Evolutionary conservation across 2,888 invertebrate genomes (phyloP).

Genomic region (Deilephila elpenor): DNA sequence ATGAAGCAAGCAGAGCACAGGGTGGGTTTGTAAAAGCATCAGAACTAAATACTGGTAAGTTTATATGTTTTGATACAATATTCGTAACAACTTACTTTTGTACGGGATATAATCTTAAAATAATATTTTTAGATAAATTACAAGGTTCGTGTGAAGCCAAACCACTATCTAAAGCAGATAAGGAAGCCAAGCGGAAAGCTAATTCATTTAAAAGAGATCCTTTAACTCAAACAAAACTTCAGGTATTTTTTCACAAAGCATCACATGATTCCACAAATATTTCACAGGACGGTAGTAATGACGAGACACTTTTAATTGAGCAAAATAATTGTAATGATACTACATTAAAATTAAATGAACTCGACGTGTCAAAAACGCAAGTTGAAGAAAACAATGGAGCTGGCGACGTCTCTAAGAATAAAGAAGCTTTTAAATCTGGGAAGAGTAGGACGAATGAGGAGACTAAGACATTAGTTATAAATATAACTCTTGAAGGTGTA

Average conservation of each 20-base stretch:
- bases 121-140: conserved; percentile 17
- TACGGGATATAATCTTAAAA: not conserved
- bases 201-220: conserved; percentile 79
- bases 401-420: conserved; percentile 59
- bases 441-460: conserved; percentile 36
- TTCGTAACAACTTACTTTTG: not conserved
- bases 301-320: conserved; percentile 64
- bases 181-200: conserved; percentile 74
- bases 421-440: conserved; percentile 35
- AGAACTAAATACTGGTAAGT: conserved; percentile 64
- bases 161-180: conserved; percentile 74
- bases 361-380: conserved; percentile 37
- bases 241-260: conserved; percentile 70
- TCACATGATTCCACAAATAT: conserved; percentile 54
- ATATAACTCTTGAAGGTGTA: conserved; percentile 75
- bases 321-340: conserved; percentile 58
- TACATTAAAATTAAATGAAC: conserved; percentile 54
- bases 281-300: conserved; percentile 60
- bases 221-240: conserved; percentile 78
- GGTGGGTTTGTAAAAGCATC: conserved; percentile 72
- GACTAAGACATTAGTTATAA: conserved; percentile 69
- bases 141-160: conserved; percentile 55
- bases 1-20: conserved; percentile 67
- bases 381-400: conserved; percentile 47
- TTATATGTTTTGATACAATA: conserved; percentile 11